These are phyloP conservation scores for Whitmania pigra DNA, from an alignment of 1,140 invertebrate species.

Conservation along the genomic window DNA sequence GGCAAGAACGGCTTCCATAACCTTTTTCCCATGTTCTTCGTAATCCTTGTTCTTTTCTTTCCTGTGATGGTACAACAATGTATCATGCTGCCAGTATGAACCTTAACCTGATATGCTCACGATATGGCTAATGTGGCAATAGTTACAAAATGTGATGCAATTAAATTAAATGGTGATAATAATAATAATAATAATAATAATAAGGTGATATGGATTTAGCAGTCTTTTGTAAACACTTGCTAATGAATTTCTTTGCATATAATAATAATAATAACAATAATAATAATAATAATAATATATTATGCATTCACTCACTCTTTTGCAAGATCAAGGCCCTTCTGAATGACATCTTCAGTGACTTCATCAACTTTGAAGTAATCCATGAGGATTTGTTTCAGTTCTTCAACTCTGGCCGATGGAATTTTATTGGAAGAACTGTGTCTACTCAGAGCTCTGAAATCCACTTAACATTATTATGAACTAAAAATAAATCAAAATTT, in stretches of 20 bases:
- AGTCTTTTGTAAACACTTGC: no score
- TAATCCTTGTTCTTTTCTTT: slow-evolving; percentile 46
- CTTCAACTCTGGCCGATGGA: slow-evolving; percentile 45
- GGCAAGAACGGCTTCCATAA: slow-evolving; percentile 51
- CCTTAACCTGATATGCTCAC: no score
- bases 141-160: no score
- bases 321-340: slow-evolving; percentile 26
- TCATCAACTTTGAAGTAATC: slow-evolving; percentile 34
- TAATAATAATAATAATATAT: no score
- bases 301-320: no score
- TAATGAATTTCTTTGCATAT: no score
- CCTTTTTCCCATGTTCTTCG: slow-evolving; percentile 53
- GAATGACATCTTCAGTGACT: slow-evolving; percentile 36
- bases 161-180: no score
- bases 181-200: no score
- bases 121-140: no score
- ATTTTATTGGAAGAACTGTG: slow-evolving; percentile 33
- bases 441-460: slow-evolving; percentile 46
- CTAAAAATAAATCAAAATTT: neutral
- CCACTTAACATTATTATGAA: neutral
- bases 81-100: neutral
- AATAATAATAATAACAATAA: no score
- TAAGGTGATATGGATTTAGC: no score
- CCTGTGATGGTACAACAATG: slow-evolving; percentile 27
- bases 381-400: slow-evolving; percentile 37